Evolutionary conservation across 2,113 vertebrate genomes (phyloP).

Genomic region (Microtus pennsylvanicus): DNA sequence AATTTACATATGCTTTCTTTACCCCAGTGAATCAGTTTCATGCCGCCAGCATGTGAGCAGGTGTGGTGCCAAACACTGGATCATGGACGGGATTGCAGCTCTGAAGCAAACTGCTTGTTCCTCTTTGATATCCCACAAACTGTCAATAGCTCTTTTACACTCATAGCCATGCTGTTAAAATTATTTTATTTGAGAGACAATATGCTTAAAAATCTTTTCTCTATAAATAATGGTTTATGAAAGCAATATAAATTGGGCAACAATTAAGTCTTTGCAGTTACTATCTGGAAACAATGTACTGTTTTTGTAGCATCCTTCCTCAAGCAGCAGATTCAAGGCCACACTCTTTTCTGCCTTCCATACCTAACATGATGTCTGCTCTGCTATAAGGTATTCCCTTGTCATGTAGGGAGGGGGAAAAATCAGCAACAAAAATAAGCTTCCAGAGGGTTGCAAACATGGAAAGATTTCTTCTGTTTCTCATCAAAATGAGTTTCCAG

Average conservation of each 20-base stretch:
- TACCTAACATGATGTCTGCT: not conserved
- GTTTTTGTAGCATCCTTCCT: not conserved
- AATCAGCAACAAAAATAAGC: not conserved
- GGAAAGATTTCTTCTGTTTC: not conserved
- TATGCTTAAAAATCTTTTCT: not conserved
- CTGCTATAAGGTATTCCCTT: not conserved
- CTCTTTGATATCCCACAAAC: not conserved
- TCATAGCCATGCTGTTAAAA: not conserved
- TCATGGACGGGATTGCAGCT: too few relatives aligned
- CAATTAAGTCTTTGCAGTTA: not conserved
- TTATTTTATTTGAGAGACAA: not conserved
- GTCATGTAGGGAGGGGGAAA: not conserved
- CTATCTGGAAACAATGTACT: not conserved
- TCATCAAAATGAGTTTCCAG: not conserved
- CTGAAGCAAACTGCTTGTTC: not conserved
- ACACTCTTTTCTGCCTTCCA: not conserved
- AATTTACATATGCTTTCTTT: too few relatives aligned
- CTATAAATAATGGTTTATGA: not conserved
- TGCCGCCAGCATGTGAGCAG: too few relatives aligned
- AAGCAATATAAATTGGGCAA: not conserved
- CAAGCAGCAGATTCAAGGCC: not conserved
- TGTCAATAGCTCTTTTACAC: not conserved
- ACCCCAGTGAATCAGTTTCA: not conserved
- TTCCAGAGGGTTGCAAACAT: not conserved
- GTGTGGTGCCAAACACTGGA: too few relatives aligned